Conservation (phyloP, 2,797 vertebrate species). For the Spizella passerina region DNA sequence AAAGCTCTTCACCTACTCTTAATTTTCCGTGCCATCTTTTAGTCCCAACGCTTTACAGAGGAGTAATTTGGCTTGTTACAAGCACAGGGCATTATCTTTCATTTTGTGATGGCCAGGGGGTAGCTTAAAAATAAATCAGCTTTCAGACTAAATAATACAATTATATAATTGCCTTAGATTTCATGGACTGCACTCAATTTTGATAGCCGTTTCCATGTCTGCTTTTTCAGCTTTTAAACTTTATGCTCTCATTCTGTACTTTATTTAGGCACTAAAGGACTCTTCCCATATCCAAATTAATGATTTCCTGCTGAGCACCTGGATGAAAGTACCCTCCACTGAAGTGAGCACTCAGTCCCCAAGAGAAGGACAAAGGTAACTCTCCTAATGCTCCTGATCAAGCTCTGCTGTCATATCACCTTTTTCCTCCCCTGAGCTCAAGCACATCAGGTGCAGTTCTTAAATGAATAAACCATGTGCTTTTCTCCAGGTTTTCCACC, state of each 20-base stretch:
- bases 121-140: background rate
- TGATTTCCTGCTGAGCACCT: background rate
- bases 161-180: background rate
- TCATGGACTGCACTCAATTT: background rate
- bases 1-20: background rate
- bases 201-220: background rate
- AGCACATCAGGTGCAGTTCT: background rate
- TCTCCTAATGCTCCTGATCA: accelerated
- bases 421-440: background rate
- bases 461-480: background rate
- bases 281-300: background rate
- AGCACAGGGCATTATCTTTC: background rate
- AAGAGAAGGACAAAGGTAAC: background rate
- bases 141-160: background rate
- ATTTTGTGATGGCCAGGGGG: background rate
- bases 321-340: background rate
- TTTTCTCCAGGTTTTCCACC: background rate
- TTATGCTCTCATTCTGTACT: background rate
- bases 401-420: background rate
- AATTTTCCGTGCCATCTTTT: background rate
- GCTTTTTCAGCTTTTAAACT: background rate
- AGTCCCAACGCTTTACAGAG: background rate
- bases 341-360: background rate
- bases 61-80: background rate
- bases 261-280: background rate